These are phyloP conservation scores for Hypanus sabinus DNA, from an alignment of 2,113 vertebrate genomes.

Conservation along the genomic window DNA sequence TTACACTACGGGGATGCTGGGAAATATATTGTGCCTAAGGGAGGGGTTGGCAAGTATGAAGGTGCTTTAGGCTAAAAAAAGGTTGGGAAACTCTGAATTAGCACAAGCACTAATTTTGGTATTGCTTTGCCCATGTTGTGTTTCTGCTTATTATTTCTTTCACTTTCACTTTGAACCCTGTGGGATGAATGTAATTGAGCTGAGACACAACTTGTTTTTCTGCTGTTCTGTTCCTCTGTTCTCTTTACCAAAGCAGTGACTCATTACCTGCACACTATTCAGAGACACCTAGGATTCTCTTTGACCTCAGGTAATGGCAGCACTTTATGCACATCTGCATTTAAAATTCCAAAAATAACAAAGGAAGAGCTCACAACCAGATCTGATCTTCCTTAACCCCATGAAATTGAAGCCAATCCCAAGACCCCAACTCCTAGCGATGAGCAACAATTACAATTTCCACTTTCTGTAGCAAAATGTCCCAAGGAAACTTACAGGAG, in stretches of 20 bases:
- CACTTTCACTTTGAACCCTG: background rate
- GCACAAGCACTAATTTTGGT: background rate
- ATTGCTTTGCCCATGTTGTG: background rate
- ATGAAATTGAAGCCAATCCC: background rate
- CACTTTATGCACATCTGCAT: too few species aligned
- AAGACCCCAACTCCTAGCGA: background rate
- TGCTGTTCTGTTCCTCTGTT: background rate
- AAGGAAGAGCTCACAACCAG: too few species aligned
- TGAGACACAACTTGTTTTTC: background rate
- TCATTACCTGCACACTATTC: background rate
- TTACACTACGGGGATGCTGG: too few species aligned
- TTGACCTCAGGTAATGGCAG: background rate
- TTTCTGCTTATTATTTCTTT: background rate
- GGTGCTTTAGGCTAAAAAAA: too few species aligned
- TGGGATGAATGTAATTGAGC: background rate
- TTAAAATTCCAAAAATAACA: too few species aligned
- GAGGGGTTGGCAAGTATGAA: too few species aligned
- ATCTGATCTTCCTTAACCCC: too few species aligned
- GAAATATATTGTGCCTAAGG: too few species aligned
- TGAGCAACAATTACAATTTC: background rate
- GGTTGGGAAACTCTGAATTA: too few species aligned
- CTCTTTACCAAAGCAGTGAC: background rate
- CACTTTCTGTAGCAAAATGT: background rate
- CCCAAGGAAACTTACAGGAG: background rate
- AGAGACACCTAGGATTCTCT: background rate